Percentiles rank a stretch among this genome's conserved stretches.
Conservation (phyloP, 2,888 invertebrate species). For the Drosophila mettleri region DNA sequence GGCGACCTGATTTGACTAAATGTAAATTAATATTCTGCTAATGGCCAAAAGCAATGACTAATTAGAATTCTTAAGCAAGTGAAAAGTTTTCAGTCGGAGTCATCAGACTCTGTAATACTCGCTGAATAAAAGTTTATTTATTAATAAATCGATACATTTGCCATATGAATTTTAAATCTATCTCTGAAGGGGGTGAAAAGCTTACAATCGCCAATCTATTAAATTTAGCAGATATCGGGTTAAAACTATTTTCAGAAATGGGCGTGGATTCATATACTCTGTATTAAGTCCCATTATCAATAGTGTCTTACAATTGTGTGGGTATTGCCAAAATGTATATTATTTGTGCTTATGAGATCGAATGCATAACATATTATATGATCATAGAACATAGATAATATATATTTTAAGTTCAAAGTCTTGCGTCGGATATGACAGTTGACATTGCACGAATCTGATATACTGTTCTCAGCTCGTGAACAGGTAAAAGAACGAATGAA, state of each 20-base stretch:
- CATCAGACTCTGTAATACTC: neutral
- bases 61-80: neutral
- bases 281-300: too few relatives aligned
- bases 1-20: slow-evolving; percentile 16
- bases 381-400: too few relatives aligned
- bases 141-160: neutral
- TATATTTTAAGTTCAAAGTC: neutral
- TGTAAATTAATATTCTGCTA: slow-evolving; percentile 60
- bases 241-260: too few relatives aligned
- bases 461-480: neutral
- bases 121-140: neutral
- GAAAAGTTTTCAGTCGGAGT: neutral
- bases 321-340: too few relatives aligned
- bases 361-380: too few relatives aligned
- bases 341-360: too few relatives aligned
- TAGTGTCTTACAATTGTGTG: too few relatives aligned
- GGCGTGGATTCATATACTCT: too few relatives aligned
- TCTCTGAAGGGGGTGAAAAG: neutral
- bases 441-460: neutral
- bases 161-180: neutral
- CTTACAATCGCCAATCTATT: too few relatives aligned
- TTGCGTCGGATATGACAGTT: neutral
- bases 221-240: too few relatives aligned
- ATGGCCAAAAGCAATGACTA: slow-evolving; percentile 19
- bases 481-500: neutral